Base-by-base conservation (phyloP, 2,797 vertebrate species). In the Nyctibius grandis region DNA sequence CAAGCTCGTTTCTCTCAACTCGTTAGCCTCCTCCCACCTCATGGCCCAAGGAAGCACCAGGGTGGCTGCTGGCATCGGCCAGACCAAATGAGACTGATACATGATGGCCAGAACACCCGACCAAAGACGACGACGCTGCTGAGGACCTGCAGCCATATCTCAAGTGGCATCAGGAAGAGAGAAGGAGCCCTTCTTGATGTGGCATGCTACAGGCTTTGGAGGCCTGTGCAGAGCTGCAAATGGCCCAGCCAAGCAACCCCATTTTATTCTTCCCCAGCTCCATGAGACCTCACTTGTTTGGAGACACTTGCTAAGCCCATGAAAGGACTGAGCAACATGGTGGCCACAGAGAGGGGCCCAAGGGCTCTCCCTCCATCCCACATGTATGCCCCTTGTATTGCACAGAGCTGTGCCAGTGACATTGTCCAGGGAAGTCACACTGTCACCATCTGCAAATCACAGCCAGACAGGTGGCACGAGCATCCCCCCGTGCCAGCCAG, bases 401-500 rank as follows among this genome's bases (percentile, higher is more conserved):
- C 75, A 59, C 36, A 61, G 33, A 57, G 75, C 57, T 34, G 14
- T 25, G 42, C 12, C 36, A 61, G 28, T 64, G 76, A 64, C 75
- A 21, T 83, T 64, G 17, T 34, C 50, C 2, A 1, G 9, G 22
- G 12, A 53, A 70, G 18, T 28, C 42, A 34, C 21, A 2, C 26
- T 7, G 2, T 11, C 47, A 47, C 33, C 47, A 28, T 8, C 44
- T 59, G 36, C 59, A 63, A 20, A 50, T 21, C 57, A 45, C 0
- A 0, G 50, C 15, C 53, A 60, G 40, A 21, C 7, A 1, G 2
- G 59, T 36, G 40, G 28, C 63, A 72, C 0, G 0, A 53, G 53
- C 42, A 19, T 7, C 29, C 40, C 40, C 40, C 45, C 4, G 6
- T 38, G n/a, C 40, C 64, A 73, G 28, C 20, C 0, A 1, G 56